These are phyloP conservation scores for Lepus oiostolus DNA, from an alignment of 2,797 vertebrate species.

Conservation along the genomic window DNA sequence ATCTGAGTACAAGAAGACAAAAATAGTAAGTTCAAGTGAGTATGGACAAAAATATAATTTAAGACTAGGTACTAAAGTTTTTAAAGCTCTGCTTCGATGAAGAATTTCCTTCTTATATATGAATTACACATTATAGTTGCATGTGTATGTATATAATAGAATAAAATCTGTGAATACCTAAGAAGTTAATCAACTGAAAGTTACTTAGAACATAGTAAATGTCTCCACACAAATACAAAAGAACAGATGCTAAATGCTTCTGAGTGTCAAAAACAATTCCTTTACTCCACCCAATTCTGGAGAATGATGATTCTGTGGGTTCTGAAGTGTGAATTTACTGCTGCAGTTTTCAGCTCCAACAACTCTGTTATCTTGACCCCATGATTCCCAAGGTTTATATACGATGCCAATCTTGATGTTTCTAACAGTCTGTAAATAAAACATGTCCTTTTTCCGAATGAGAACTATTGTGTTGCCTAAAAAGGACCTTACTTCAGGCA, in stretches of 20 bases:
- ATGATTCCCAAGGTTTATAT: neutral
- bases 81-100: neutral
- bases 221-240: neutral
- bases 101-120: neutral
- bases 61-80: neutral
- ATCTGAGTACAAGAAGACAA: neutral
- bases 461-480: neutral
- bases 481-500: neutral
- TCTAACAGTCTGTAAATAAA: neutral
- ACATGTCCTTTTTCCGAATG: neutral
- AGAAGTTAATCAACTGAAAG: neutral
- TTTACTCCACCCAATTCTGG: neutral
- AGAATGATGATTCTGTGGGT: slow-evolving; percentile 7
- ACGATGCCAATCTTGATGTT: neutral
- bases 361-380: neutral
- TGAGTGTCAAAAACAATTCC: neutral
- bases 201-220: neutral
- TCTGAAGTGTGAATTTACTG: slow-evolving; percentile 4
- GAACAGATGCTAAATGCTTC: neutral
- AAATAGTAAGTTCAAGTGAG: neutral
- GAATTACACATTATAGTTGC: neutral
- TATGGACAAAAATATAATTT: neutral
- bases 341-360: neutral
- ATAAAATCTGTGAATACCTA: neutral
- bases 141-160: neutral